phyloP scores from a whole-genome alignment of 2,888 invertebrate genomes.

The Monoplex corrugatus region DNA sequence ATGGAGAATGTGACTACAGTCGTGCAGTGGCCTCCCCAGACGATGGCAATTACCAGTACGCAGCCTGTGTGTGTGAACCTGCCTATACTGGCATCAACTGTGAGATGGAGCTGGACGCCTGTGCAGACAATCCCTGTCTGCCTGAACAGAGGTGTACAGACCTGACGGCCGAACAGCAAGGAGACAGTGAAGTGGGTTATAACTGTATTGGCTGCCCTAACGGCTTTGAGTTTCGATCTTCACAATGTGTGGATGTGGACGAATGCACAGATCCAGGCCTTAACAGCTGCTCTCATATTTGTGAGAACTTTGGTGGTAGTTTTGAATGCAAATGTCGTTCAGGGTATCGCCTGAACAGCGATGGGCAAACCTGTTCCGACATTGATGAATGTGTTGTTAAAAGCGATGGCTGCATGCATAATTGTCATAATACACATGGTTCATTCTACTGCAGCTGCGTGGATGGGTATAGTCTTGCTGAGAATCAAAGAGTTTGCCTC shows the following conservation, averaged over 20 bases:
- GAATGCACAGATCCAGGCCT: neutral
- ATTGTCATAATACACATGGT: neutral
- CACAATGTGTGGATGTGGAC: neutral
- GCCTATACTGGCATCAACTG: neutral
- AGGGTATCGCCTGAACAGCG: slow-evolving; percentile 50
- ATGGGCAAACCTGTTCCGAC: slow-evolving; percentile 47
- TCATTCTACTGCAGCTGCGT: neutral
- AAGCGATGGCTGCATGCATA: neutral
- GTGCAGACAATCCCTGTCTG: neutral
- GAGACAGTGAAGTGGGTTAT: neutral
- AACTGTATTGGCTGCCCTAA: neutral
- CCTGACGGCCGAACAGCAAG: neutral
- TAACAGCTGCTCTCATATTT: neutral
- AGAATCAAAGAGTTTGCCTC: neutral
- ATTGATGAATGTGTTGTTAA: slow-evolving; percentile 47
- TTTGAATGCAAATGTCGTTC: neutral
- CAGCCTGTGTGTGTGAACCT: neutral
- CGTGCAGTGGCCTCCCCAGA: neutral
- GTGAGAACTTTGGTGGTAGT: neutral
- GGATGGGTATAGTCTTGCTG: neutral
- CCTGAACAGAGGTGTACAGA: neutral
- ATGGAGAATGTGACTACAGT: neutral
- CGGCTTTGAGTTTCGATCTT: neutral
- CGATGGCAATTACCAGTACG: neutral
- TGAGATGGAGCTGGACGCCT: neutral